These are phyloP conservation scores for Phortica magna DNA, from an alignment of 2,888 invertebrate species.

Conservation along the genomic window DNA sequence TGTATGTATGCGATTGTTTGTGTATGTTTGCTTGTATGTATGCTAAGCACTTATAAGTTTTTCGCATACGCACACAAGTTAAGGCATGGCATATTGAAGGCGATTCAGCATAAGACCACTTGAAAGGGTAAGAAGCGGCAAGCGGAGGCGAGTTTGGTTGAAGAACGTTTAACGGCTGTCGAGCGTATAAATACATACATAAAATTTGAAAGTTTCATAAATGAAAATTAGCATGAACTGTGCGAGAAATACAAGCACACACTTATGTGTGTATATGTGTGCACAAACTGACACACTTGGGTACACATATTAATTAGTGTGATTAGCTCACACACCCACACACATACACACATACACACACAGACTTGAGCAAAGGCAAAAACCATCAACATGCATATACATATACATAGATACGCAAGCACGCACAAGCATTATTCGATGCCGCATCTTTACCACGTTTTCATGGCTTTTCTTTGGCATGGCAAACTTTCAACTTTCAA, in stretches of 20 bases:
- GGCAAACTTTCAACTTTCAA: too few species aligned
- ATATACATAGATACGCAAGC: background rate
- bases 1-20: too few species aligned
- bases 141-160: background rate
- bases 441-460: too few species aligned
- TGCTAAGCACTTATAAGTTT: conserved; percentile 31
- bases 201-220: conserved; percentile 28
- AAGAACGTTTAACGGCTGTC: background rate
- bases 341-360: background rate
- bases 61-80: conserved; percentile 23
- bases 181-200: conserved; percentile 25
- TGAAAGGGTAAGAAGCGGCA: background rate
- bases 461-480: too few species aligned
- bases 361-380: background rate
- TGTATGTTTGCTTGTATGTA: background rate
- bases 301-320: conserved; percentile 8
- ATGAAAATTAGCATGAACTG: conserved; percentile 32
- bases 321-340: background rate
- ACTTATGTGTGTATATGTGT: background rate
- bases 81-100: background rate
- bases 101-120: background rate
- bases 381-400: background rate
- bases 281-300: conserved; percentile 5
- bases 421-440: background rate
- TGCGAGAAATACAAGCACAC: conserved; percentile 16